A percentile compares a stretch with the other conserved stretches of the same genome.
Evolutionary conservation across 2,797 vertebrate genomes (phyloP).

Genomic region (Chrysocyon brachyurus): DNA sequence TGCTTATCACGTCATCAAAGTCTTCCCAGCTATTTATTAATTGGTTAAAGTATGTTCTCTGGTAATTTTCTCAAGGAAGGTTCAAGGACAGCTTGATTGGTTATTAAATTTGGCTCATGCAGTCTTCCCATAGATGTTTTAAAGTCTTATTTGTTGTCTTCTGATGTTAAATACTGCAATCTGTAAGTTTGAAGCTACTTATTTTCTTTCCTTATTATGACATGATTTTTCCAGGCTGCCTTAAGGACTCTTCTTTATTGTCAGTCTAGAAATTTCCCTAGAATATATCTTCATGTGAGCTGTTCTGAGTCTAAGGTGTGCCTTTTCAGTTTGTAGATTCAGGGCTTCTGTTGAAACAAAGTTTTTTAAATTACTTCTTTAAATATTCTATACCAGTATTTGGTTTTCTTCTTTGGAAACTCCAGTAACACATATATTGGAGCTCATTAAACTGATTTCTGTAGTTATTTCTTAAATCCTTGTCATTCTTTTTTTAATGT

Average conservation of each 20-base stretch:
- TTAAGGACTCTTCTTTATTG: background rate
- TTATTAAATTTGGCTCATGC: background rate
- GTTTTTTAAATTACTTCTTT: slow-evolving; percentile 1
- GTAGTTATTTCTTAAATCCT: background rate
- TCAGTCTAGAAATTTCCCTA: background rate
- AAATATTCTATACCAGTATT: background rate
- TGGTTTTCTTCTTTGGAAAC: background rate
- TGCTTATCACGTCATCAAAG: background rate
- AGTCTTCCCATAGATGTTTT: background rate
- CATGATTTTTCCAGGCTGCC: background rate
- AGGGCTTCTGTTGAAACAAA: background rate
- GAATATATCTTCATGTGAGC: background rate
- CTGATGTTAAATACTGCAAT: background rate
- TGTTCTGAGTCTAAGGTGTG: background rate
- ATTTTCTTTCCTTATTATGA: background rate
- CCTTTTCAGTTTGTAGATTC: background rate
- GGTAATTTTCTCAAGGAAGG: background rate
- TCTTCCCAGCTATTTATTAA: too few relatives aligned
- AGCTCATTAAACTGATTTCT: background rate
- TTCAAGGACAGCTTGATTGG: background rate
- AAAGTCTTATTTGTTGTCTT: background rate
- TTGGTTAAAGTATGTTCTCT: background rate
- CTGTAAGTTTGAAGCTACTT: background rate
- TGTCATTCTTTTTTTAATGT: background rate
- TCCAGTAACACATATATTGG: background rate